A percentile compares a stretch with the other conserved stretches of the same genome.
Evolutionary conservation across 2,113 vertebrate genomes (phyloP).

Genomic region (Recurvirostra avosetta): DNA sequence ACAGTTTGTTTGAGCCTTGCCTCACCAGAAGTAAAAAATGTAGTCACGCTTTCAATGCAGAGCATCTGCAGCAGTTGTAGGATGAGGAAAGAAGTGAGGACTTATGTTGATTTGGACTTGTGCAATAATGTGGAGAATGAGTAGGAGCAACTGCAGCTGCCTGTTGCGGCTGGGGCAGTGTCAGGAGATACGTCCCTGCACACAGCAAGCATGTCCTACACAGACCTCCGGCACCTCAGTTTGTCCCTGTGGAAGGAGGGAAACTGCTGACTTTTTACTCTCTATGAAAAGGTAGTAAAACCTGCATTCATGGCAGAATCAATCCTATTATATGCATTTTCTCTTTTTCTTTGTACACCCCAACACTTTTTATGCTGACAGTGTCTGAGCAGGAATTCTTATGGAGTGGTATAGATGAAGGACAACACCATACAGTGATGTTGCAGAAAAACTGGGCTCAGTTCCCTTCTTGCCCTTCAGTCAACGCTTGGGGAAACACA

Average conservation of each 20-base stretch:
- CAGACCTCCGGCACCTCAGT: not conserved
- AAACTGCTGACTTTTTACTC: not conserved
- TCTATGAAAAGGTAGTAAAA: not conserved
- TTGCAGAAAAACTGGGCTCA: not conserved
- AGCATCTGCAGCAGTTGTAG: not conserved
- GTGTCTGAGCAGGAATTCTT: not conserved
- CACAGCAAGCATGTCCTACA: rapidly evolving
- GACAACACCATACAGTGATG: rapidly evolving
- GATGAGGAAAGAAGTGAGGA: not conserved
- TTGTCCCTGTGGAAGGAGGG: not conserved
- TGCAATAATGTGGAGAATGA: not conserved
- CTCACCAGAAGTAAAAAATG: not conserved
- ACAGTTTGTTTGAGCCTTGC: not conserved
- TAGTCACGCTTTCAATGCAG: not conserved
- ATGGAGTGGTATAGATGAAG: not conserved
- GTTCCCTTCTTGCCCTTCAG: not conserved
- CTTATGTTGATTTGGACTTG: not conserved
- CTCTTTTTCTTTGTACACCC: not conserved
- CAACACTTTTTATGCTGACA: not conserved
- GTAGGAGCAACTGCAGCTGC: not conserved
- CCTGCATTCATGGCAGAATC: not conserved
- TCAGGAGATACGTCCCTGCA: rapidly evolving
- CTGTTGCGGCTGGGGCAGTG: too few species aligned
- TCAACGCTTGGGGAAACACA: not conserved
- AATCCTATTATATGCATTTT: not conserved